Evolutionary conservation across 1,140 invertebrate genomes (phyloP), one percentile per base, ranked within the genome.

Genomic region (Heliconius melpomene): DNA sequence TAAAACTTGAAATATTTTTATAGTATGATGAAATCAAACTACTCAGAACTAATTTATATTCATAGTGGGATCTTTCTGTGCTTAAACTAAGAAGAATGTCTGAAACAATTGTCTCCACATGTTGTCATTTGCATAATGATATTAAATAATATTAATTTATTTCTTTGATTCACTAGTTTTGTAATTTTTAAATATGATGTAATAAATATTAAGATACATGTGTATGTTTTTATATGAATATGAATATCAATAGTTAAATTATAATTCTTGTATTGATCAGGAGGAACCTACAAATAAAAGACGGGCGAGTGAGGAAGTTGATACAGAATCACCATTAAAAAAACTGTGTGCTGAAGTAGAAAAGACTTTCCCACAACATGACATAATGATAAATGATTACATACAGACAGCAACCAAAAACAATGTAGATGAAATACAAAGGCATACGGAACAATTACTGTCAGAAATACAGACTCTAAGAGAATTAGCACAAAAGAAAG

Each of bases 401-500:
- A 95, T 96, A 75, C 95, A 96, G 75, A 94, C 91, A 13, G 92
- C 95, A 2, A 95, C 95, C 0, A 95, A 94, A 78, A 94, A 94
- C 81, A 96, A 91, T 81, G 80, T 95, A 5, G 95, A 96, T 29
- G 95, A 96, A 85, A 95, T 96, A 73, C 95, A 96, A 76, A 91
- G 92, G 75, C 94, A 95, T 75, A 95, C 95, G 1, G 96, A 96
- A 81, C 95, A 95, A 81, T 87, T 96, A 13, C 89, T 96, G 9
- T 88, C 93, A 29, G 96, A 97, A 87, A 96, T 97, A 80, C 93
- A 96, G 87, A 96, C 96, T 1, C 90, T 98, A 72, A 95, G 96
- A 72, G 96, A 97, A 82, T 86, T 97, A 18, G 95, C 97, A 2
- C 95, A 96, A 83, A 96, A 96, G 85, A 98, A 98, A 89, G 97